These are phyloP conservation scores for Aurelia aurita DNA, from an alignment of 30 jellyfish, hydroid and myxozoan genomes.

Conservation along the genomic window DNA sequence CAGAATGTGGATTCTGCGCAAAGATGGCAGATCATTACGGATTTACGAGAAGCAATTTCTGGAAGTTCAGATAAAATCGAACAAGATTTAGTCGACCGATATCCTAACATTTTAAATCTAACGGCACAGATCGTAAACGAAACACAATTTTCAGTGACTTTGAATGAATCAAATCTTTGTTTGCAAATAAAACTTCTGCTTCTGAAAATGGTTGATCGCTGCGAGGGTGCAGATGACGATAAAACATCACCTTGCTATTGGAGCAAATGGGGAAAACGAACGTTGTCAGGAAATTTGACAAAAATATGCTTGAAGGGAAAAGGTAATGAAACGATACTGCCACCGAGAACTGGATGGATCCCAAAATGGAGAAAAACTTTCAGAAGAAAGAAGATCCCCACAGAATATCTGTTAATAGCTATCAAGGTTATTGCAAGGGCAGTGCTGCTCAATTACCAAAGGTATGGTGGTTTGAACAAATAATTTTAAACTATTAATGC, in stretches of 20 bases:
- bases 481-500: neutral
- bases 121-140: neutral
- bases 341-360: too few species aligned
- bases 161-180: slow-evolving; percentile 2
- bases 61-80: slow-evolving; percentile 4
- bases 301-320: neutral
- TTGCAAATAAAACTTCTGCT: neutral
- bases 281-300: neutral
- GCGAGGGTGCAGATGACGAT: neutral
- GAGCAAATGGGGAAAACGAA: neutral
- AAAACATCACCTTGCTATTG: neutral
- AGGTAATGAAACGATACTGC: too few species aligned
- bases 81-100: neutral
- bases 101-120: slow-evolving; percentile 24
- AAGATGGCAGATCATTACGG: neutral
- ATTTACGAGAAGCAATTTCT: slow-evolving; percentile 7
- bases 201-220: neutral
- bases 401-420: slow-evolving; percentile 43
- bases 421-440: slow-evolving; percentile 24
- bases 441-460: neutral
- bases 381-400: neutral
- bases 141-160: neutral
- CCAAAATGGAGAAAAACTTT: neutral
- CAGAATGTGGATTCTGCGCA: neutral
- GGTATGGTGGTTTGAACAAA: neutral